These are phyloP conservation scores for Florisuga fusca DNA, from an alignment of 2,797 vertebrate genomes.

Conservation along the genomic window DNA sequence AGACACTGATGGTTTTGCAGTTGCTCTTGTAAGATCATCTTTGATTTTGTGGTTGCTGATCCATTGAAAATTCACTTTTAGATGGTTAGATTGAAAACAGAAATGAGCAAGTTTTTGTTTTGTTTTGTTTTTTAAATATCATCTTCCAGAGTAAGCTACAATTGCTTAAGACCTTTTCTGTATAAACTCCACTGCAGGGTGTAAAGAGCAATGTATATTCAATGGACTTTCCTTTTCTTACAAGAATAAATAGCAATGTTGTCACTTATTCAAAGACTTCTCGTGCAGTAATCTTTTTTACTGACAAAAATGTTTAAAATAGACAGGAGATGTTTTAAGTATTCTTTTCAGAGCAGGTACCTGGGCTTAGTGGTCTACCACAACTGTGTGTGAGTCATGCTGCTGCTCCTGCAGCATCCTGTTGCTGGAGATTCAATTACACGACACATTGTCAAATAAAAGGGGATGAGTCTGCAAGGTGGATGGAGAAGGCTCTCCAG, in stretches of 20 bases:
- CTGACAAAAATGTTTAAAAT: background rate
- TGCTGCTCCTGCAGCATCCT: background rate
- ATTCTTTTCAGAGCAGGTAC: background rate
- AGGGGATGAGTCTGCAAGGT: too few species aligned
- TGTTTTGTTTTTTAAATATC: background rate
- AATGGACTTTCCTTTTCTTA: background rate
- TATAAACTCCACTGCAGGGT: background rate
- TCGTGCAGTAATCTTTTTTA: background rate
- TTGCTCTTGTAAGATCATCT: background rate
- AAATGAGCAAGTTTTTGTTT: background rate
- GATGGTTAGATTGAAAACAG: background rate
- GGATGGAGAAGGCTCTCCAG: too few species aligned
- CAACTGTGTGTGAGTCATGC: background rate
- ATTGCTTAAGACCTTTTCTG: background rate
- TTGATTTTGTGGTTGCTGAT: background rate
- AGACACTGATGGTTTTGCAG: background rate
- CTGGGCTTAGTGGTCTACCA: fast-evolving
- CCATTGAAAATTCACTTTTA: background rate
- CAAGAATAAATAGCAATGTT: background rate
- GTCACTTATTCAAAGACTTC: background rate
- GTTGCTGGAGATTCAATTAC: background rate
- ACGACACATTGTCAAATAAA: background rate
- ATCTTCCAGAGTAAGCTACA: background rate
- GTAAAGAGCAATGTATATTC: background rate
- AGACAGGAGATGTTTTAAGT: background rate